These are phyloP conservation scores for Zaprionus africanus DNA, from an alignment of 1,140 invertebrate genomes.

Conservation along the genomic window DNA sequence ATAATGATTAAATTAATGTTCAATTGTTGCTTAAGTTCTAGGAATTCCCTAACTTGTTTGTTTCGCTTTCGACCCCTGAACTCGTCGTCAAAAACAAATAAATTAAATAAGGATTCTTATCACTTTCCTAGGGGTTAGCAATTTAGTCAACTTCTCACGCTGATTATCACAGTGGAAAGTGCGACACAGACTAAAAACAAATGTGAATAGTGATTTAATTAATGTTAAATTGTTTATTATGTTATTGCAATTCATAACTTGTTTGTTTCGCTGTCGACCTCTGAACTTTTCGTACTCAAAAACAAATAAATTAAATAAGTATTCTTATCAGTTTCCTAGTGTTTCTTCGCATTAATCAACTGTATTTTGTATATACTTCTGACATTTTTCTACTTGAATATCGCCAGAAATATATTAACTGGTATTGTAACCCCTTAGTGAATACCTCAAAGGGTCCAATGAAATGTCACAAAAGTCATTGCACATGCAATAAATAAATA, in stretches of 20 bases:
- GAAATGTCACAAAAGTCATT: constrained; percentile 6
- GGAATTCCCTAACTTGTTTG: too few relatives aligned
- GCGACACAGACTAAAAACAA: neutral
- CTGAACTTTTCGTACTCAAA: neutral
- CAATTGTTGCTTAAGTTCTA: too few relatives aligned
- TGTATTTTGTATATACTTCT: too few relatives aligned
- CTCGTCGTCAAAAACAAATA: too few relatives aligned
- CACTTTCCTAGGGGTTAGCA: neutral
- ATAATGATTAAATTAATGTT: neutral
- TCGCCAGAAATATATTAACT: neutral
- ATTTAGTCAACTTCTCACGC: constrained; percentile 1
- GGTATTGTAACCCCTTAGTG: neutral
- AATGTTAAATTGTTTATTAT: neutral
- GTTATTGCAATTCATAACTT: neutral
- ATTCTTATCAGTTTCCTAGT: too few relatives aligned
- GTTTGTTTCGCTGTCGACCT: neutral
- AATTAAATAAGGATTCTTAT: too few relatives aligned
- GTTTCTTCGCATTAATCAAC: too few relatives aligned
- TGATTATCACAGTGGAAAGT: neutral
- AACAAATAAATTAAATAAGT: too few relatives aligned
- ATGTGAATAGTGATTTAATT: neutral
- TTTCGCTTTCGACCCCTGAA: too few relatives aligned
- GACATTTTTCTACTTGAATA: neutral
- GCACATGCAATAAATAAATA: constrained; percentile 3
- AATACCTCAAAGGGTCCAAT: neutral